Percentiles rank a stretch among this genome's conserved stretches.
These are phyloP conservation scores for Microvelia longipes DNA, from an alignment of 1,140 invertebrate species.

Conservation along the genomic window DNA sequence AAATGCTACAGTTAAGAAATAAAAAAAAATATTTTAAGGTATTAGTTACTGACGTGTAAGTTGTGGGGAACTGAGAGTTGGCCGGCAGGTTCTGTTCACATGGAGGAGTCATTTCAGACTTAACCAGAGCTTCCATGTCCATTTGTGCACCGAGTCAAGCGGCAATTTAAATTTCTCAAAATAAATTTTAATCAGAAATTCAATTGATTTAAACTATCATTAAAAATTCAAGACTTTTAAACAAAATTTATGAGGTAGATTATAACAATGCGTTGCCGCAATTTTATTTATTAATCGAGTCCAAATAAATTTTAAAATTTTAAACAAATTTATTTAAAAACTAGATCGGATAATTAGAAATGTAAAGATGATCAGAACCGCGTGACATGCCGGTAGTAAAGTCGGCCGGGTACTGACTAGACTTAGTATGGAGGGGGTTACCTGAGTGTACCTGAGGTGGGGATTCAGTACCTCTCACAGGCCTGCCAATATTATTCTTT, in stretches of 20 bases:
- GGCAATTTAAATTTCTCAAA: too few relatives aligned
- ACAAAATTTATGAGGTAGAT: too few relatives aligned
- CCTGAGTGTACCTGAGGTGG: neutral
- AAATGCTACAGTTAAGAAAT: neutral
- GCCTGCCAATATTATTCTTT: neutral
- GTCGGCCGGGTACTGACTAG: neutral
- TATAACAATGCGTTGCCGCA: too few relatives aligned
- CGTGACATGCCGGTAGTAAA: neutral
- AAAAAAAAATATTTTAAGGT: neutral
- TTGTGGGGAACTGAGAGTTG: slow-evolving; percentile 3
- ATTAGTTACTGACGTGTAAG: neutral
- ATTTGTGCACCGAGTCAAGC: neutral
- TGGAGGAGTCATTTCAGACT: slow-evolving; percentile 2
- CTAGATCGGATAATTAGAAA: neutral
- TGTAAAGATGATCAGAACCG: neutral
- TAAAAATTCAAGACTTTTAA: too few relatives aligned
- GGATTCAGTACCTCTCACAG: neutral
- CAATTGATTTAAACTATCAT: too few relatives aligned
- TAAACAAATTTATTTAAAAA: too few relatives aligned
- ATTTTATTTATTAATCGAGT: too few relatives aligned
- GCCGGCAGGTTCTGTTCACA: slow-evolving; percentile 6
- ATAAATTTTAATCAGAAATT: too few relatives aligned
- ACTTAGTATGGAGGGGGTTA: neutral
- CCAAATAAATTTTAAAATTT: too few relatives aligned
- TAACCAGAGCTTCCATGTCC: neutral